These are phyloP conservation scores for Thinocorus orbignyianus DNA, from an alignment of 2,113 vertebrate species.

Conservation along the genomic window DNA sequence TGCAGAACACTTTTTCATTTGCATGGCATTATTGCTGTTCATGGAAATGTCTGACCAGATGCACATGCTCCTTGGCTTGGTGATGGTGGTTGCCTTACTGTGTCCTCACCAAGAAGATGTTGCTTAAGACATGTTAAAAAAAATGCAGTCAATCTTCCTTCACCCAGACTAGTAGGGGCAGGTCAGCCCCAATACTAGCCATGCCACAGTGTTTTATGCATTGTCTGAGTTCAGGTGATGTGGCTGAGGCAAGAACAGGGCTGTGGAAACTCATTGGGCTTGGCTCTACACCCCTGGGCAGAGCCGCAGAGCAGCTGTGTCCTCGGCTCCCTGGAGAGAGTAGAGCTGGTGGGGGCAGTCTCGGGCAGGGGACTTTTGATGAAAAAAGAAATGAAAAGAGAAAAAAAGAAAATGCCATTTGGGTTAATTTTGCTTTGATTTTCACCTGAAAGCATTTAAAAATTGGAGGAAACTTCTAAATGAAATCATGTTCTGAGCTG, in stretches of 20 bases:
- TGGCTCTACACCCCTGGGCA: not conserved
- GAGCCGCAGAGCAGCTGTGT: fast-evolving
- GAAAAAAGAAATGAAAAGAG: not conserved
- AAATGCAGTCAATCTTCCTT: not conserved
- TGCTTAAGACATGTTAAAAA: not conserved
- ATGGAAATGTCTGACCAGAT: not conserved
- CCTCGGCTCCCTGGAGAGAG: not conserved
- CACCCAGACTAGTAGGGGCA: not conserved
- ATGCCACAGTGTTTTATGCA: fast-evolving
- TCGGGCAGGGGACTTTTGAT: not conserved
- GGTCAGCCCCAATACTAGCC: not conserved
- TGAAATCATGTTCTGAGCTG: not conserved
- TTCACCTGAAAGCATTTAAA: not conserved
- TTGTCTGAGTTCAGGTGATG: not conserved
- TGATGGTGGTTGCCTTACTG: not conserved
- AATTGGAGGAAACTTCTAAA: not conserved
- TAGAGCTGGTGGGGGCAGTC: not conserved
- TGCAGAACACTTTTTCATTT: not conserved
- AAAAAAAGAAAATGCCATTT: not conserved
- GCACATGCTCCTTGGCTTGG: not conserved
- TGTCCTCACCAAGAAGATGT: not conserved
- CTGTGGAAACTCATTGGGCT: not conserved
- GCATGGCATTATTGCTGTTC: not conserved
- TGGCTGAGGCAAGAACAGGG: not conserved
- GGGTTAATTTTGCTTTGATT: not conserved